Conservation (phyloP, 2,797 vertebrate species). For the Babyrousa celebensis region DNA sequence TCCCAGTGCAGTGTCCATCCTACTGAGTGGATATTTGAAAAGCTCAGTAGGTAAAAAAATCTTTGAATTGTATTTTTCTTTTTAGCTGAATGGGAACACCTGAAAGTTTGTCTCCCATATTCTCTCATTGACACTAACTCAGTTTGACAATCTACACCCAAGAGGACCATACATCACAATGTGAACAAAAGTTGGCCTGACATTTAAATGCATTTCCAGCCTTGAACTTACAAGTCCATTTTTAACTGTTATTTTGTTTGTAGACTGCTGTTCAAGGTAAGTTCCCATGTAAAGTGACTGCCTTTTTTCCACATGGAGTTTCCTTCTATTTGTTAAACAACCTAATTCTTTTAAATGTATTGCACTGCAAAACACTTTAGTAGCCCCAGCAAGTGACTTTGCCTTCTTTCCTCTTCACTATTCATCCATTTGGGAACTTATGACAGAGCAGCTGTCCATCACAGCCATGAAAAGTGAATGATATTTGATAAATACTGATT, state of each 20-base stretch:
- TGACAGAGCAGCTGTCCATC: background rate
- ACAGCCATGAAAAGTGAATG: background rate
- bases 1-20: slow-evolving; percentile 19
- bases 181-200: slow-evolving; percentile 56
- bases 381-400: background rate
- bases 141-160: slow-evolving; percentile 71
- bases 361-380: slow-evolving; percentile 1
- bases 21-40: slow-evolving; percentile 78
- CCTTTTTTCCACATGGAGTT: slow-evolving; percentile 34
- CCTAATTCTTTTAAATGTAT: slow-evolving; percentile 26
- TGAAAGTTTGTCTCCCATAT: slow-evolving; percentile 76
- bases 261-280: slow-evolving; percentile 68
- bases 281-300: slow-evolving; percentile 38
- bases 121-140: slow-evolving; percentile 80
- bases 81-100: slow-evolving; percentile 72
- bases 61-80: slow-evolving; percentile 81
- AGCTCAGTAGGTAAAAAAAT: slow-evolving; percentile 68
- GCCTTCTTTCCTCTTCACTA: background rate
- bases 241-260: slow-evolving; percentile 77
- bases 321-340: slow-evolving; percentile 34
- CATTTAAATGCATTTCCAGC: slow-evolving; percentile 63
- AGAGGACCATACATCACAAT: slow-evolving; percentile 67
- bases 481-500: slow-evolving; percentile 37
- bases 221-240: slow-evolving; percentile 56
- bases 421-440: slow-evolving; percentile 39